These are phyloP conservation scores for Nibea coibor DNA, from an alignment of 2,113 vertebrate genomes.

Conservation along the genomic window DNA sequence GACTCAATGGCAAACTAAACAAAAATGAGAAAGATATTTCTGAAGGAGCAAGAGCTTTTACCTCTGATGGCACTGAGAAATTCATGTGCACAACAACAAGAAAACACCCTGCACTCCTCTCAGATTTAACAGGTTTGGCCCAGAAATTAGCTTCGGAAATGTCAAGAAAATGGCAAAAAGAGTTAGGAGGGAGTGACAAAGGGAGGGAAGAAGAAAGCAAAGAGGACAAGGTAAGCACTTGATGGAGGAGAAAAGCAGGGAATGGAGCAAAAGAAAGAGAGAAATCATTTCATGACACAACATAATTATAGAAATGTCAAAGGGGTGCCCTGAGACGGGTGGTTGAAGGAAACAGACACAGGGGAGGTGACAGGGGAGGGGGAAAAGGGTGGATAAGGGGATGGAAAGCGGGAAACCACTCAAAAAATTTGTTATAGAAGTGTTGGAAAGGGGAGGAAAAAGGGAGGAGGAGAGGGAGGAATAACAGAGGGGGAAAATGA, in stretches of 20 bases:
- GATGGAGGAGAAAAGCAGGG: background rate
- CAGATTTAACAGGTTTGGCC: constrained; percentile 6
- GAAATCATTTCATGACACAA: constrained; percentile 26
- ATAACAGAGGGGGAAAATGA: constrained; percentile 65
- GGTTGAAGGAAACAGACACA: constrained; percentile 13
- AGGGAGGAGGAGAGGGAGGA: constrained; percentile 41
- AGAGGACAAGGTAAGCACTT: background rate
- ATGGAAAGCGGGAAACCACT: constrained; percentile 16
- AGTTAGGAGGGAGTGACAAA: background rate
- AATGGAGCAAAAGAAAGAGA: background rate
- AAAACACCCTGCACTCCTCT: constrained; percentile 11
- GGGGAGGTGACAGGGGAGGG: constrained; percentile 5
- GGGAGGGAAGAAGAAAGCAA: background rate
- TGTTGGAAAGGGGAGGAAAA: constrained; percentile 35
- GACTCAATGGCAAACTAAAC: background rate
- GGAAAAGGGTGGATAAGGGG: constrained; percentile 31
- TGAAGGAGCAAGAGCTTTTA: background rate
- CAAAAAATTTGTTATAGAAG: constrained; percentile 57
- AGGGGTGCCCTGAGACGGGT: constrained; percentile 12
- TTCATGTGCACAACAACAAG: constrained; percentile 4
- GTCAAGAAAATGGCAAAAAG: constrained; percentile 28
- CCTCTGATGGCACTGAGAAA: background rate
- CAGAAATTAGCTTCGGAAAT: constrained; percentile 47
- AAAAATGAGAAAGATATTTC: constrained; percentile 6
- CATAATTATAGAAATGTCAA: constrained; percentile 58